phyloP scores from a whole-genome alignment of 2,888 invertebrate species.

The Lissocephala sabroskyi region DNA sequence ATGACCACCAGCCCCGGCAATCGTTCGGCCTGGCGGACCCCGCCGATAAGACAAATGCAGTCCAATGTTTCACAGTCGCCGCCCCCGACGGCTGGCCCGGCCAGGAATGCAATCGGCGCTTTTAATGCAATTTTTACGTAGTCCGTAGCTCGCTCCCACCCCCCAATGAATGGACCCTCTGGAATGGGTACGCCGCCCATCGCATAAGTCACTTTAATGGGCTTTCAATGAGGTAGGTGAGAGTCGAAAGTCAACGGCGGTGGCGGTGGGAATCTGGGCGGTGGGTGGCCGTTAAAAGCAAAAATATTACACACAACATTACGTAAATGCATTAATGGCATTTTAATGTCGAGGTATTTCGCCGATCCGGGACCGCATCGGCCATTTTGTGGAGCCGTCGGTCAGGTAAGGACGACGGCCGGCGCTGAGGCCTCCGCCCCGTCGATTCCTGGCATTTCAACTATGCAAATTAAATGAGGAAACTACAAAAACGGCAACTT shows the following conservation, averaged over 20 bases:
- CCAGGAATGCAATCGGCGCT: slow-evolving; percentile 17
- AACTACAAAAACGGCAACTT: slow-evolving; percentile 41
- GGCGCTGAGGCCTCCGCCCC: not conserved
- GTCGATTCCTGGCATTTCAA: slow-evolving; percentile 35
- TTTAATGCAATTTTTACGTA: slow-evolving; percentile 59
- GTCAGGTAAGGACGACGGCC: slow-evolving; percentile 33
- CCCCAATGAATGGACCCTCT: not conserved
- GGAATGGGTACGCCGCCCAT: slow-evolving; percentile 12
- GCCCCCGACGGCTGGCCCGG: too few species aligned
- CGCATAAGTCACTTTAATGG: slow-evolving; percentile 61
- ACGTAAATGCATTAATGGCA: slow-evolving; percentile 62
- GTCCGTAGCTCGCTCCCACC: too few species aligned
- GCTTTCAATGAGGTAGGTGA: slow-evolving; percentile 54
- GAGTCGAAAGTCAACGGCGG: not conserved
- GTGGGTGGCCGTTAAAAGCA: slow-evolving; percentile 1
- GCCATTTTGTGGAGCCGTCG: not conserved
- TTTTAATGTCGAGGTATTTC: slow-evolving; percentile 60
- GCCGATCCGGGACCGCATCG: not conserved
- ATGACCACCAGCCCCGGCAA: slow-evolving; percentile 36
- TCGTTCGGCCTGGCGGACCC: slow-evolving; percentile 26
- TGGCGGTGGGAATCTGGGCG: not conserved
- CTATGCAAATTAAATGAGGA: slow-evolving; percentile 45
- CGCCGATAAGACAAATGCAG: slow-evolving; percentile 58
- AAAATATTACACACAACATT: slow-evolving; percentile 52
- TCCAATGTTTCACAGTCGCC: slow-evolving; percentile 4